Conservation (phyloP, 2,888 invertebrate genomes). For the Melangyna quadrimaculata region DNA sequence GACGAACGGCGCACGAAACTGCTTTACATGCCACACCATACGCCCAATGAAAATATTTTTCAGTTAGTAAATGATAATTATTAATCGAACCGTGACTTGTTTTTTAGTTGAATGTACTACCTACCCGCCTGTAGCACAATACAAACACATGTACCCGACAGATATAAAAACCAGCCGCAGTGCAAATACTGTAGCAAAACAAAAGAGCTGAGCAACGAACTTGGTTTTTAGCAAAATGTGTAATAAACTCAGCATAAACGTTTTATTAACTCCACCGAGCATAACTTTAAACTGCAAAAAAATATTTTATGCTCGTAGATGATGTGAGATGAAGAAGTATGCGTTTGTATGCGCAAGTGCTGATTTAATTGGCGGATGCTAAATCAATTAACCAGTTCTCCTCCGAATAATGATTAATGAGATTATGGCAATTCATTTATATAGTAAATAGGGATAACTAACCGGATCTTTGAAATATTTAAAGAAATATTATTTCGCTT, state of each 20-base stretch:
- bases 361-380: slow-evolving; percentile 70
- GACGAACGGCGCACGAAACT: slow-evolving; percentile 43
- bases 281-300: slow-evolving; percentile 2
- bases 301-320: neutral
- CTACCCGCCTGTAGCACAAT: slow-evolving; percentile 43
- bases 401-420: slow-evolving; percentile 69
- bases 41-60: slow-evolving; percentile 71
- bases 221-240: slow-evolving; percentile 20
- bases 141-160: slow-evolving; percentile 28
- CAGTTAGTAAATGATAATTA: slow-evolving; percentile 67
- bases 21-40: slow-evolving; percentile 49
- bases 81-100: slow-evolving; percentile 72
- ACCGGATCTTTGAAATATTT: slow-evolving; percentile 55
- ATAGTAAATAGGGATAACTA: slow-evolving; percentile 51
- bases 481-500: slow-evolving; percentile 35
- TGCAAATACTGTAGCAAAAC: slow-evolving; percentile 44
- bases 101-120: slow-evolving; percentile 48
- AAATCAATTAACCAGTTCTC: slow-evolving; percentile 71
- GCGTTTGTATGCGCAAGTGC: slow-evolving; percentile 48
- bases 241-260: slow-evolving; percentile 46
- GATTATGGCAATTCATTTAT: slow-evolving; percentile 29
- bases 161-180: slow-evolving; percentile 9
- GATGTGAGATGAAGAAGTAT: slow-evolving; percentile 16
- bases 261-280: slow-evolving; percentile 39
- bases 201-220: slow-evolving; percentile 68